phyloP scores from a whole-genome alignment of 64 coral and sea anemone genomes.

The Catalaphyllia jardinei region DNA sequence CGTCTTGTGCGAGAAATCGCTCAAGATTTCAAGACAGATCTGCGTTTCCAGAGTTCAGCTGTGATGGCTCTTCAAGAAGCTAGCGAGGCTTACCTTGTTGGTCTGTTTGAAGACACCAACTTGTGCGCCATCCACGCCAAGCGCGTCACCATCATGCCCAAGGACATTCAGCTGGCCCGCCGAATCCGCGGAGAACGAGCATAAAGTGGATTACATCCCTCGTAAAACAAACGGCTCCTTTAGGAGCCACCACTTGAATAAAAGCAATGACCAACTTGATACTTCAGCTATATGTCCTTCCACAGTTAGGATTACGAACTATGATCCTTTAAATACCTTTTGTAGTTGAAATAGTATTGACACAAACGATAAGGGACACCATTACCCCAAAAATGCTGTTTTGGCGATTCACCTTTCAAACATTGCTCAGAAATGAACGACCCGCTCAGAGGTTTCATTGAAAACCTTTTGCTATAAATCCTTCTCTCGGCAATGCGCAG shows the following conservation, averaged over 20 bases:
- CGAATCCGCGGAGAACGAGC: conserved; percentile 76
- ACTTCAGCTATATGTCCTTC: too few relatives aligned
- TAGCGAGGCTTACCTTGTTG: conserved; percentile 89
- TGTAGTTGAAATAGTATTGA: too few relatives aligned
- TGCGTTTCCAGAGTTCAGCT: conserved; percentile 86
- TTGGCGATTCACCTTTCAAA: too few relatives aligned
- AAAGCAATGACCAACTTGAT: conserved; percentile 6
- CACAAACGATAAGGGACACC: too few relatives aligned
- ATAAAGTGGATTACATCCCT: background rate
- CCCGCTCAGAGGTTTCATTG: too few relatives aligned
- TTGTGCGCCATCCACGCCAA: conserved; percentile 99
- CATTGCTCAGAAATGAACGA: too few relatives aligned
- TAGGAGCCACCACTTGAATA: conserved; percentile 9
- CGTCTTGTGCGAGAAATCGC: conserved; percentile 92
- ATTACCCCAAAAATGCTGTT: too few relatives aligned
- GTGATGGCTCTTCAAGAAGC: conserved; percentile 92
- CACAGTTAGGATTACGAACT: too few relatives aligned
- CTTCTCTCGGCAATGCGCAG: too few relatives aligned
- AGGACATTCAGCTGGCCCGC: conserved; percentile 86
- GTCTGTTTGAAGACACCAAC: conserved; percentile 97
- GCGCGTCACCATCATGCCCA: conserved; percentile 95
- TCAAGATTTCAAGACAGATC: conserved; percentile 91
- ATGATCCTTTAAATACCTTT: too few relatives aligned
- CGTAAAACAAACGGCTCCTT: background rate
- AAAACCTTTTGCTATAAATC: too few relatives aligned